A percentile compares a stretch with the other conserved stretches of the same genome.
These are phyloP conservation scores for Proisotoma minuta DNA, from an alignment of 2,888 invertebrate genomes.

Conservation along the genomic window DNA sequence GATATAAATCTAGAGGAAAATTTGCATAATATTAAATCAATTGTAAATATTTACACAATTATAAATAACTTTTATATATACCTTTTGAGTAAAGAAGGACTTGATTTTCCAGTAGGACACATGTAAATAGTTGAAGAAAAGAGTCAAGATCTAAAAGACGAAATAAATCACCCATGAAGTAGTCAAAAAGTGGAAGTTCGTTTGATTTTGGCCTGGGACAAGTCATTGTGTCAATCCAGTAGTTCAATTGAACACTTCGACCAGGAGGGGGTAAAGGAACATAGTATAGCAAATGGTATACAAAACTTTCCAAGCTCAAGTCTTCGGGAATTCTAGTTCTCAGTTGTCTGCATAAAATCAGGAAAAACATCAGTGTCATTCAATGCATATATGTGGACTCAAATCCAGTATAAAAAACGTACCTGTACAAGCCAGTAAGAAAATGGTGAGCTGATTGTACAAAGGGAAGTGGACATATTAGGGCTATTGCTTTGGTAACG, in stretches of 20 bases:
- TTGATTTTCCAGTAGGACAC: constrained; percentile 93
- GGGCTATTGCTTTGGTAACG: constrained; percentile 90
- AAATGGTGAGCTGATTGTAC: constrained; percentile 80
- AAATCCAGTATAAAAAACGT: constrained; percentile 49
- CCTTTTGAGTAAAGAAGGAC: constrained; percentile 87
- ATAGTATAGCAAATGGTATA: constrained; percentile 91
- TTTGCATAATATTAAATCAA: background rate
- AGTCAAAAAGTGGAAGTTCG: constrained; percentile 93
- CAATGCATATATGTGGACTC: background rate
- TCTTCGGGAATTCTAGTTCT: constrained; percentile 24
- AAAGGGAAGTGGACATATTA: constrained; percentile 87
- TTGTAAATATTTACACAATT: background rate
- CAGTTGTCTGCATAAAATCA: constrained; percentile 48
- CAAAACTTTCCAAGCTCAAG: constrained; percentile 73
- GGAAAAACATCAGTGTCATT: constrained; percentile 12
- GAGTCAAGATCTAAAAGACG: constrained; percentile 83
- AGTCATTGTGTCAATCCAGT: constrained; percentile 49
- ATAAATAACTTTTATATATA: constrained; percentile 50
- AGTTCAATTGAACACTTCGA: constrained; percentile 70
- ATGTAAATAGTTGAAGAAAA: constrained; percentile 87
- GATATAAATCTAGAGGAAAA: constrained; percentile 72
- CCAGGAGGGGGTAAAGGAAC: constrained; percentile 85
- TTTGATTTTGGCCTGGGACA: constrained; percentile 59
- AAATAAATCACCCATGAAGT: constrained; percentile 82
- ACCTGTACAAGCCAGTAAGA: constrained; percentile 81